A percentile compares a stretch with the other conserved stretches of the same genome.
phyloP scores from a whole-genome alignment of 2,797 vertebrate species.

The Anolis apletophallus region DNA sequence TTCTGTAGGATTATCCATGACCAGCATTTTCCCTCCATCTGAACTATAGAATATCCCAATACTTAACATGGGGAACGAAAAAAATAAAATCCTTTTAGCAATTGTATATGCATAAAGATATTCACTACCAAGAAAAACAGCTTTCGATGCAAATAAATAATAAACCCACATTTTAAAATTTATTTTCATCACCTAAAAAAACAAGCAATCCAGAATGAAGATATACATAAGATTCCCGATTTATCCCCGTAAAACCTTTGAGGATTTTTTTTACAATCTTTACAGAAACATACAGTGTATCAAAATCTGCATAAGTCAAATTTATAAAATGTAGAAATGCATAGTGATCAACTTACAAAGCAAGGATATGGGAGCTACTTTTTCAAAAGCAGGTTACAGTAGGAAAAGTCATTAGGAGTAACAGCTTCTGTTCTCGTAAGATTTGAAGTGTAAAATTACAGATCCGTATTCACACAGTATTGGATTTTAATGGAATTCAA shows the following conservation, averaged over 20 bases:
- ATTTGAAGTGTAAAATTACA: conserved; percentile 73
- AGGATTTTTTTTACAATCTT: conserved; percentile 84
- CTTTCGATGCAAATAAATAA: conserved; percentile 57
- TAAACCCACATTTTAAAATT: conserved; percentile 80
- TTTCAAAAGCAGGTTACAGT: conserved; percentile 76
- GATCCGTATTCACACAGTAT: conserved; percentile 72
- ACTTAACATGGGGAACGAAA: conserved; percentile 13
- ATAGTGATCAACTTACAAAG: conserved; percentile 86
- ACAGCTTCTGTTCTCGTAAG: conserved; percentile 74
- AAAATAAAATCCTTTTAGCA: conserved; percentile 16
- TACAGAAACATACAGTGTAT: conserved; percentile 89
- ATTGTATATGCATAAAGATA: conserved; percentile 16
- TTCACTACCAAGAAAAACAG: conserved; percentile 15
- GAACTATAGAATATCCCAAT: too few relatives aligned
- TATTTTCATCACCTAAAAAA: conserved; percentile 84
- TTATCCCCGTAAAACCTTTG: conserved; percentile 79
- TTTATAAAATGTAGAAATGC: conserved; percentile 88
- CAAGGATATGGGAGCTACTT: conserved; percentile 77
- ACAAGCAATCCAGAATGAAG: conserved; percentile 82
- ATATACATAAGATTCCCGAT: conserved; percentile 77
- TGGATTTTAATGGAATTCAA: conserved; percentile 75
- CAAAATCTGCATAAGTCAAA: conserved; percentile 89
- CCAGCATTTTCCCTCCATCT: too few relatives aligned
- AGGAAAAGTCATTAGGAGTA: conserved; percentile 78
- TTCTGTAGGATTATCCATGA: too few relatives aligned